A percentile compares a stretch with the other conserved stretches of the same genome.
Evolutionary conservation across 2,797 vertebrate species (phyloP).

Genomic region (Botia almorhae): DNA sequence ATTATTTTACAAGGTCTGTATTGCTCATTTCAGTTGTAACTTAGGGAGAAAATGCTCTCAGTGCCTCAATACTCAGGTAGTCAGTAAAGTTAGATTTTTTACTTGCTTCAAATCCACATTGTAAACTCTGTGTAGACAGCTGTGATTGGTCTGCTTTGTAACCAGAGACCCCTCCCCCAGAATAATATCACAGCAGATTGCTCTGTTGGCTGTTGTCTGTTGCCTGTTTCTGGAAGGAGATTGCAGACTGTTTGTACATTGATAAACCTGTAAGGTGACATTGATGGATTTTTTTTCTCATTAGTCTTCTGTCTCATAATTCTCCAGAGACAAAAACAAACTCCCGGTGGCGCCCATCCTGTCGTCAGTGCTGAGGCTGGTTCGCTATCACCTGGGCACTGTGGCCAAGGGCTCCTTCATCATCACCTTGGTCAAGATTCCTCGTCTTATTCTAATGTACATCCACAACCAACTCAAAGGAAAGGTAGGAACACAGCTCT

Average conservation of each 20-base stretch:
- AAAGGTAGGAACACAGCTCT: conserved; percentile 81
- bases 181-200: not conserved
- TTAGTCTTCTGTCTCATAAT: not conserved
- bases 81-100: no score
- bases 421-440: conserved; percentile 96
- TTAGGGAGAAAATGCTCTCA: not conserved
- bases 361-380: conserved; percentile 89
- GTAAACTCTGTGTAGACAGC: not conserved
- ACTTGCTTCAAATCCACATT: no score
- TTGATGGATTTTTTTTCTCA: not conserved
- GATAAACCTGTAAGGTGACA: conserved; percentile 1
- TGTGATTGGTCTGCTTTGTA: not conserved
- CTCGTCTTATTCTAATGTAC: conserved; percentile 95
- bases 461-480: conserved; percentile 96
- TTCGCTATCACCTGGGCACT: conserved; percentile 94
- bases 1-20: conserved; percentile 94
- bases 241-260: not conserved
- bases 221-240: not conserved
- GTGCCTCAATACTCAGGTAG: not conserved
- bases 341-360: conserved; percentile 94
- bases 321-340: conserved; percentile 88
- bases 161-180: not conserved
- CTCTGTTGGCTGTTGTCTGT: not conserved
- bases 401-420: conserved; percentile 98
- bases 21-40: not conserved